phyloP scores from a whole-genome alignment of 2,113 vertebrate genomes.

The Mola mola region DNA sequence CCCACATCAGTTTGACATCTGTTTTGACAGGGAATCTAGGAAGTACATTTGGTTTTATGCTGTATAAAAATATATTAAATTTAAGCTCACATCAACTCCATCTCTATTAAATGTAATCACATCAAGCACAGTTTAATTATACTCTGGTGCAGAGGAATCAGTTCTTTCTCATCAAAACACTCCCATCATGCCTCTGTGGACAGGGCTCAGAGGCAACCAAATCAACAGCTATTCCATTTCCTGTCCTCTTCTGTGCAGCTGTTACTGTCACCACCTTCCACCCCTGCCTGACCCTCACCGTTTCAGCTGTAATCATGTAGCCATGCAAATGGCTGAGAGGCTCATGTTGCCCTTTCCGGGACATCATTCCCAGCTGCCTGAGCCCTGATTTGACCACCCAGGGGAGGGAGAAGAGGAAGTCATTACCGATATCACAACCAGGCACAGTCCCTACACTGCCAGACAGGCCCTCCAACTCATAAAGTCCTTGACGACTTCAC shows the following conservation, averaged over 20 bases:
- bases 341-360: slow-evolving; percentile 68
- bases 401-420: slow-evolving; percentile 74
- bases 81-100: slow-evolving; percentile 1
- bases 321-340: slow-evolving; percentile 74
- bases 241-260: slow-evolving; percentile 73
- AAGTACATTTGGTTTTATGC: slow-evolving; percentile 27
- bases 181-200: slow-evolving; percentile 34
- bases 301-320: slow-evolving; percentile 75
- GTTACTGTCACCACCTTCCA: slow-evolving; percentile 60
- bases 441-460: slow-evolving; percentile 50
- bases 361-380: slow-evolving; percentile 77
- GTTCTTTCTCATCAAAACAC: slow-evolving; percentile 23
- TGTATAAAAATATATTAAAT: slow-evolving; percentile 28
- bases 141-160: not conserved
- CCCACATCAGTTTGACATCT: slow-evolving; percentile 64
- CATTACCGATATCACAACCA: slow-evolving; percentile 74
- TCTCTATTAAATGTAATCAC: slow-evolving; percentile 32
- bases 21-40: slow-evolving; percentile 73
- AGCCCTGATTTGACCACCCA: slow-evolving; percentile 77
- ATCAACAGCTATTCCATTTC: slow-evolving; percentile 66
- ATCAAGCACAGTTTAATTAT: slow-evolving; percentile 20
- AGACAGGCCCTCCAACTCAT: slow-evolving; percentile 64
- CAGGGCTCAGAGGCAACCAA: slow-evolving; percentile 46
- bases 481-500: slow-evolving; percentile 77
- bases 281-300: slow-evolving; percentile 47